Conservation (phyloP, 2,113 vertebrate species). For the Myanophis thanlyinensis region DNA sequence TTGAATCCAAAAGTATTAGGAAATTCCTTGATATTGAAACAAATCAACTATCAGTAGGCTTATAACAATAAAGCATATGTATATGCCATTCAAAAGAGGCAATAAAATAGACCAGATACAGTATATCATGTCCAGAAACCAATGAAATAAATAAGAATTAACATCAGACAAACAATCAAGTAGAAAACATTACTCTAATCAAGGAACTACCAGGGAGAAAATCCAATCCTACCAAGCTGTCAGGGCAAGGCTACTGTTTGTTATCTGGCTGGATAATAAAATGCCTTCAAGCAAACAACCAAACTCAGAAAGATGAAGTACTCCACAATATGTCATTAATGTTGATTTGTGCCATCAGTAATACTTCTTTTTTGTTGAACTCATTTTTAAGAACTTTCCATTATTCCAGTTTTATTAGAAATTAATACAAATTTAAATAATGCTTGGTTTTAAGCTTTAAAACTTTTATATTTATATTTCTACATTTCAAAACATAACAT, state of each 20-base stretch:
- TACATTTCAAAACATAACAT: neutral
- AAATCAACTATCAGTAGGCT: no score
- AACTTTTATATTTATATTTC: neutral
- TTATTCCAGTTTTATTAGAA: neutral
- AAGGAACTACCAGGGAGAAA: neutral
- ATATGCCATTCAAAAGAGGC: no score
- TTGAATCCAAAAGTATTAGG: no score
- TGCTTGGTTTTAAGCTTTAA: neutral
- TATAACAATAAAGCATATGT: no score
- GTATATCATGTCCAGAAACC: no score
- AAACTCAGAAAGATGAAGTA: neutral
- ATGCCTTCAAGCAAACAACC: neutral
- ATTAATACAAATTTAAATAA: neutral
- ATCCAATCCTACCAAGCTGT: neutral
- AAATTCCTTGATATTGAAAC: no score
- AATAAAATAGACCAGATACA: no score
- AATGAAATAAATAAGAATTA: neutral
- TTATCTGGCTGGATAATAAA: neutral
- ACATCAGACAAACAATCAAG: neutral
- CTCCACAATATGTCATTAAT: neutral
- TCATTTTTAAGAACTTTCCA: neutral
- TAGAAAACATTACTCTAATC: neutral
- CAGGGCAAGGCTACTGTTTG: neutral
- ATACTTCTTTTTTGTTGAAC: neutral
- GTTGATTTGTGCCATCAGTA: neutral